Conservation (phyloP, 2,888 invertebrate genomes). For the Keiferia lycopersicella region DNA sequence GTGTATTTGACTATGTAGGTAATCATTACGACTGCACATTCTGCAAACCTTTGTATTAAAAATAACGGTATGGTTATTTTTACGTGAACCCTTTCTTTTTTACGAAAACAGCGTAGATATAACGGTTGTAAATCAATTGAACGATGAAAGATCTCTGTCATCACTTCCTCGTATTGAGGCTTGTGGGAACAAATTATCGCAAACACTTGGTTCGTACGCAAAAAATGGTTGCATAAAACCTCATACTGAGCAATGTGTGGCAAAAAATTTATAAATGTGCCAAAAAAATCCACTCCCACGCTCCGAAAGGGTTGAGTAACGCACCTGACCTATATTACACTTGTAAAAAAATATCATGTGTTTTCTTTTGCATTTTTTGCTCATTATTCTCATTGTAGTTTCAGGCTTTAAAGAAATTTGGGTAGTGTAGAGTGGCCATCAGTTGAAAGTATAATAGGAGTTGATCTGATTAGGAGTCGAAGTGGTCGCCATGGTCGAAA, state of each 20-base stretch:
- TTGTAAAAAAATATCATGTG: slow-evolving; percentile 56
- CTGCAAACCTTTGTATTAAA: background rate
- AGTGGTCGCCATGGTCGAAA: background rate
- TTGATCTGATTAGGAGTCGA: background rate
- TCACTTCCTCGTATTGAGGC: slow-evolving; percentile 67
- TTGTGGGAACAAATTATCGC: slow-evolving; percentile 81
- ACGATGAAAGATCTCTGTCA: slow-evolving; percentile 66
- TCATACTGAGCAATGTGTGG: slow-evolving; percentile 40
- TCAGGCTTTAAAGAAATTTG: slow-evolving; percentile 49
- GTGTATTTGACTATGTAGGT: no score
- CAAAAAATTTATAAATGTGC: slow-evolving; percentile 31
- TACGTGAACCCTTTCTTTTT: slow-evolving; percentile 44
- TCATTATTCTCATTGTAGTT: slow-evolving; percentile 63
- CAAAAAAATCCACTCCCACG: slow-evolving; percentile 67
- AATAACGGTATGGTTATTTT: slow-evolving; percentile 27
- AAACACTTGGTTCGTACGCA: slow-evolving; percentile 68
- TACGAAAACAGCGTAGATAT: slow-evolving; percentile 39
- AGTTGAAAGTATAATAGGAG: slow-evolving; percentile 23
- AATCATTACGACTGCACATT: background rate
- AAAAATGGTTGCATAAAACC: slow-evolving; percentile 72
- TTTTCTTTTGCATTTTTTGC: slow-evolving; percentile 74
- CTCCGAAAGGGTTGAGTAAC: slow-evolving; percentile 76
- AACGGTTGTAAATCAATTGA: slow-evolving; percentile 62
- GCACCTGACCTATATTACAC: slow-evolving; percentile 80
- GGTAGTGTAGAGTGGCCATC: slow-evolving; percentile 48